Base-by-base conservation (phyloP, 1,140 invertebrate species). In the Belonocnema kinseyi region DNA sequence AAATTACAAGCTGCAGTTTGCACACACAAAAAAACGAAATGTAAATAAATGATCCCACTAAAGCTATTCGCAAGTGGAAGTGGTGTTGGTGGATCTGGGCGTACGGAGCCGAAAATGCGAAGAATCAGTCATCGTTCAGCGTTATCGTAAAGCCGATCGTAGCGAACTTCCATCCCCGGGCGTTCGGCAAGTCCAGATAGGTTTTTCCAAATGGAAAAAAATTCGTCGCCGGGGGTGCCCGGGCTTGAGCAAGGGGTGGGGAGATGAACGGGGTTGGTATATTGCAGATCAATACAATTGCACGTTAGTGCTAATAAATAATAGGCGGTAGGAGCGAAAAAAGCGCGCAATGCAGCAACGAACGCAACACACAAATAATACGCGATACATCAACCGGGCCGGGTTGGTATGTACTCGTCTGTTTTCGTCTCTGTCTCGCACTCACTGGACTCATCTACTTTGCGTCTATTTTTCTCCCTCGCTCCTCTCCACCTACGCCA, bases 251-350 rank as follows among this genome's bases (percentile, higher is more conserved):
- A 56, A 73, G 73, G 77, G 79, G 70, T 52, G 81, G 80, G 85
- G 80, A 82, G 82, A 81, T 82, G 85, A 85, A 83, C 86, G 88
- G 87, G 87, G 72, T 19, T 89, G 88, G 88, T 90, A 88, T 91
- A 91, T 91, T 88, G 90, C 90, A 91, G 90, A 91, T 91, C 90
- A 91, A 91, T 91, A 91, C 90, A 91, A 91, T 91, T 91, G 90
- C 90, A 91, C 90, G 90, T 91, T 91, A 91, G 90, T 91, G 90
- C 90, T 91, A 91, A 91, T 91, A 91, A 91, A 91, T 91, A 91
- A 91, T 91, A 91, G 90, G 89, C 90, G 88, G 89, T 87, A 89
- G 90, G 89, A 90, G 89, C 90, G 90, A 91, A 91, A 91, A 91
- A 91, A 91, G 86, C 89, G 88, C 89, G 89, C 90, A 90, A 88